These are phyloP conservation scores for Timema podura DNA, from an alignment of 2,888 invertebrate species.

Conservation along the genomic window DNA sequence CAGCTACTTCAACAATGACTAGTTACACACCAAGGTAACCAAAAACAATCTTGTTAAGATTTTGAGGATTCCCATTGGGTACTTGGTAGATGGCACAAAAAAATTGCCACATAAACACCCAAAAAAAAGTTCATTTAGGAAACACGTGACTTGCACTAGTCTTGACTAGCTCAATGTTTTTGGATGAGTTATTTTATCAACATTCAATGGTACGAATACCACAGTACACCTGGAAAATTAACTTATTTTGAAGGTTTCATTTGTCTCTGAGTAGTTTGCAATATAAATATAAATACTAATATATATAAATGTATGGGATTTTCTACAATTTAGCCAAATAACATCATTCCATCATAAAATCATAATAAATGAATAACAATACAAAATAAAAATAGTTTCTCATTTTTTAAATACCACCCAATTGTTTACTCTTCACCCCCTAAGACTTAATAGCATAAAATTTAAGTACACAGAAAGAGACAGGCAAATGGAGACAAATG, in stretches of 20 bases:
- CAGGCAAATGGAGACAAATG: conserved; percentile 28
- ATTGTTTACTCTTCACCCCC: neutral
- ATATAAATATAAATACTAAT: no score
- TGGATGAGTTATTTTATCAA: conserved; percentile 31
- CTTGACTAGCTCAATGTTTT: conserved; percentile 34
- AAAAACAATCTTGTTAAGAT: conserved; percentile 27
- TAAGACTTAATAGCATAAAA: conserved; percentile 3
- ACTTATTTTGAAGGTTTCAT: conserved; percentile 32
- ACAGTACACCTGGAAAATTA: conserved; percentile 32
- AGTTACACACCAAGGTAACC: neutral
- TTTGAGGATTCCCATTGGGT: conserved; percentile 29
- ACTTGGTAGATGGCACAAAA: conserved; percentile 11
- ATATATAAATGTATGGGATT: no score
- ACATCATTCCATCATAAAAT: no score
- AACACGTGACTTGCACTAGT: conserved; percentile 36
- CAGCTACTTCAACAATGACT: no score
- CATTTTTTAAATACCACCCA: conserved; percentile 5
- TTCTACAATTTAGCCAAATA: no score
- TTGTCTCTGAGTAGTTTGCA: conserved; percentile 25
- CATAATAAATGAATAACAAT: no score
- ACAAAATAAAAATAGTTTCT: conserved; percentile 4
- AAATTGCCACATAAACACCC: neutral
- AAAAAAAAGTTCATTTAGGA: conserved; percentile 28
- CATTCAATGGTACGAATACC: conserved; percentile 31
- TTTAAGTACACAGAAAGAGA: conserved; percentile 7